These are phyloP conservation scores for Drosophila pseudotakahashii DNA, from an alignment of 2,888 invertebrate species.

Conservation along the genomic window DNA sequence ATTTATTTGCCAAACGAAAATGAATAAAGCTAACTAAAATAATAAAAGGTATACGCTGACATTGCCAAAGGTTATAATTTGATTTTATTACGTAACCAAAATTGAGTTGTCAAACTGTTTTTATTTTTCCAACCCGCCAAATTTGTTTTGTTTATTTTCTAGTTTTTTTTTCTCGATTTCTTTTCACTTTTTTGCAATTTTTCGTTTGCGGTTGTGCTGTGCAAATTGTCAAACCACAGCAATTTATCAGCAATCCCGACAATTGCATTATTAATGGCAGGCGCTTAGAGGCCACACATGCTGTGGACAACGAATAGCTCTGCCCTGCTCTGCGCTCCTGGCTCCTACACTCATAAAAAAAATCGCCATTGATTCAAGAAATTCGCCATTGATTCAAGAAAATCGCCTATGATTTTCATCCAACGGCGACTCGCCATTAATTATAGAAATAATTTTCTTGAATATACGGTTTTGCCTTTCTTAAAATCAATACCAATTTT, in stretches of 20 bases:
- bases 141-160: constrained; percentile 4
- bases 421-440: no score
- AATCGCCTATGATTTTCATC: no score
- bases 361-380: no score
- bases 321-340: neutral
- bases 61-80: constrained; percentile 13
- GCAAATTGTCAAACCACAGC: constrained; percentile 68
- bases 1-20: constrained; percentile 17
- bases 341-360: no score
- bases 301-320: constrained; percentile 31
- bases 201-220: constrained; percentile 50
- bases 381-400: no score
- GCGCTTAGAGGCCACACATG: constrained; percentile 61
- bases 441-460: no score
- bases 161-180: neutral
- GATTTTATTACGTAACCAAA: constrained; percentile 32
- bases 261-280: constrained; percentile 74
- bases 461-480: no score
- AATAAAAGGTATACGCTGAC: constrained; percentile 5
- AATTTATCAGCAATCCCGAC: constrained; percentile 68
- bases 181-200: constrained; percentile 9
- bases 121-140: constrained; percentile 1
- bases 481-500: no score
- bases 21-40: constrained; percentile 11
- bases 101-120: constrained; percentile 13